Evolutionary conservation across 2,797 vertebrate species (phyloP).

Genomic region (Pangasius krempfi): DNA sequence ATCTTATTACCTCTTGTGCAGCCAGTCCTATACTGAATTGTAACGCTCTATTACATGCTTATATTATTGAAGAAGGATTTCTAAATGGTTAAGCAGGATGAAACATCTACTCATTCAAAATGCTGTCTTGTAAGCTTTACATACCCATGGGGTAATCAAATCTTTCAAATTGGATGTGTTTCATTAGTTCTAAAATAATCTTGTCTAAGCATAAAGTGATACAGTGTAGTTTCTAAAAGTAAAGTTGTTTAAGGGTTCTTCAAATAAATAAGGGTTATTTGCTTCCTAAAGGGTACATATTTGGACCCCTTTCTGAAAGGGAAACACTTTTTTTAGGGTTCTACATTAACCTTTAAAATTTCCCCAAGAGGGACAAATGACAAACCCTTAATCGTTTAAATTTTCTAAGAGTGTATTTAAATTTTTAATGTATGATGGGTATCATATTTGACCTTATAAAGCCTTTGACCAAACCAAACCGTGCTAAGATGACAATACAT

Average conservation of each 20-base stretch:
- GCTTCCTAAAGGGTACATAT: not conserved
- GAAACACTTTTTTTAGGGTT: not conserved
- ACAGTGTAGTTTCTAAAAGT: not conserved
- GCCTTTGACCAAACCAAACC: not conserved
- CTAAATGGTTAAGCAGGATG: not conserved
- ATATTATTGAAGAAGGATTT: not conserved
- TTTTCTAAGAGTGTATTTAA: not conserved
- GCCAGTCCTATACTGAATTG: not conserved
- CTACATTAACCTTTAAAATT: not conserved
- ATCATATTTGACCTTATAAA: not conserved
- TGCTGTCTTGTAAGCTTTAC: not conserved
- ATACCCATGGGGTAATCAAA: not conserved
- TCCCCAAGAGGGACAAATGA: not conserved
- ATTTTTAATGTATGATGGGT: not conserved
- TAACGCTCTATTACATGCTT: not conserved
- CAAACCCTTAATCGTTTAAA: not conserved
- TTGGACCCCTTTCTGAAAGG: not conserved
- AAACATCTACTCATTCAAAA: not conserved
- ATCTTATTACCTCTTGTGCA: not conserved
- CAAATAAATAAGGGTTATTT: not conserved
- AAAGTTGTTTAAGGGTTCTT: not conserved
- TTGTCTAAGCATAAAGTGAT: not conserved
- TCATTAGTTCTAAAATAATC: not conserved
- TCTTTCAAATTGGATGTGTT: not conserved
- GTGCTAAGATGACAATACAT: not conserved